phyloP scores from a whole-genome alignment of 2,888 invertebrate species.

The Patella pellucida region DNA sequence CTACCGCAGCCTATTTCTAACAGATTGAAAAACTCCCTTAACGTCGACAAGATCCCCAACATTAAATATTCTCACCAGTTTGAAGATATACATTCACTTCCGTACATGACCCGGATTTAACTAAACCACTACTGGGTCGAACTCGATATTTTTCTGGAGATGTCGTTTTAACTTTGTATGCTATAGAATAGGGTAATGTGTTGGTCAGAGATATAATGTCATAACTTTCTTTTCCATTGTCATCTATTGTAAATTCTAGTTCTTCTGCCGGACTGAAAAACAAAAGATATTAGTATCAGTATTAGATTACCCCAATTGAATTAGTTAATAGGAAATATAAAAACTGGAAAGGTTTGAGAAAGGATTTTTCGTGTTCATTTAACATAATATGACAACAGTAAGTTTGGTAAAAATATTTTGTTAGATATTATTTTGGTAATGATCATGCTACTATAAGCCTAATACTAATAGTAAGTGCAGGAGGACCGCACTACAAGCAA shows the following conservation, averaged over 20 bases:
- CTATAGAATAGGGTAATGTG: constrained; percentile 76
- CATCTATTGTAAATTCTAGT: constrained; percentile 77
- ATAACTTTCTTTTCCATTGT: constrained; percentile 78
- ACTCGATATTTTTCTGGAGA: constrained; percentile 96
- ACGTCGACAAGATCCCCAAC: too few species aligned
- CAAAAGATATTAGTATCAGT: neutral
- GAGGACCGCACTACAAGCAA: too few species aligned
- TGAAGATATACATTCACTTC: constrained; percentile 82
- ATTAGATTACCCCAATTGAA: too few species aligned
- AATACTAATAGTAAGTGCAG: too few species aligned
- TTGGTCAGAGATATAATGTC: constrained; percentile 76
- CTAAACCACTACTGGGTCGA: constrained; percentile 85
- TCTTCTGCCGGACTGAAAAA: constrained; percentile 78
- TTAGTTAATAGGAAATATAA: neutral
- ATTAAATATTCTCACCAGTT: constrained; percentile 67
- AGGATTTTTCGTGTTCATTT: neutral
- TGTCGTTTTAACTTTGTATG: constrained; percentile 91
- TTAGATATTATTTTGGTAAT: too few species aligned
- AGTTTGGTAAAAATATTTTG: neutral
- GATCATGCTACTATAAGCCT: too few species aligned
- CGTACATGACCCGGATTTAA: constrained; percentile 78
- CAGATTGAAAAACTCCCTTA: too few species aligned
- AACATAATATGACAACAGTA: neutral
- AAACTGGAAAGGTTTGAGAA: neutral
- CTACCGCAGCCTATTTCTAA: too few species aligned